A percentile compares a stretch with the other conserved stretches of the same genome.
phyloP scores from a whole-genome alignment of 1,140 invertebrate genomes.

The Melanaphis sacchari region DNA sequence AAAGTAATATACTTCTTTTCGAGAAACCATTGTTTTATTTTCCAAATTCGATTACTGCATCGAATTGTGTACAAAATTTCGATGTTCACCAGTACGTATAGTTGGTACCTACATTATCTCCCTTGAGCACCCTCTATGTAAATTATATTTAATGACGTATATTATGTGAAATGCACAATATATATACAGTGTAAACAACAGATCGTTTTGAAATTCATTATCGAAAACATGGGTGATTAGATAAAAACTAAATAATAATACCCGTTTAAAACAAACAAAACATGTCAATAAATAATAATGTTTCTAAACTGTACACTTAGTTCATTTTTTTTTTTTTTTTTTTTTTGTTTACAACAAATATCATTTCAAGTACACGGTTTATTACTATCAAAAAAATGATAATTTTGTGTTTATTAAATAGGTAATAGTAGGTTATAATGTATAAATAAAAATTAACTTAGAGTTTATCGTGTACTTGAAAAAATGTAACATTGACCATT shows the following conservation, averaged over 20 bases:
- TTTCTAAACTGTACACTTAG: neutral
- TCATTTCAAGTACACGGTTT: neutral
- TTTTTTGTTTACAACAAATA: neutral
- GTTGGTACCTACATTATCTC: neutral
- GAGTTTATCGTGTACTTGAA: neutral
- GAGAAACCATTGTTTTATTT: neutral
- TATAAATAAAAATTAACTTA: neutral
- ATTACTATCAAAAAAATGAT: neutral
- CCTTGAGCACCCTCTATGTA: neutral
- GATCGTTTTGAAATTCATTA: neutral
- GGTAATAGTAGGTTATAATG: neutral
- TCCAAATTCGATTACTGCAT: neutral
- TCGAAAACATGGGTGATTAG: neutral
- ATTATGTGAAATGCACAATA: neutral
- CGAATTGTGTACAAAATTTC: neutral
- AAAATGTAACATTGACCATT: no score
- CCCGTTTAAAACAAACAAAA: constrained; percentile 3
- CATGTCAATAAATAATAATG: constrained; percentile 14
- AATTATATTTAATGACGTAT: neutral
- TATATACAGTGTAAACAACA: neutral
- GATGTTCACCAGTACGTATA: accelerated
- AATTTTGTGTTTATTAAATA: neutral
- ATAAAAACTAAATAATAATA: neutral
- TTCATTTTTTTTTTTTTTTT: neutral
- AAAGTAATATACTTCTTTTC: neutral